These are phyloP conservation scores for Agrochola lychnidis DNA, from an alignment of 2,888 invertebrate genomes.

Conservation along the genomic window DNA sequence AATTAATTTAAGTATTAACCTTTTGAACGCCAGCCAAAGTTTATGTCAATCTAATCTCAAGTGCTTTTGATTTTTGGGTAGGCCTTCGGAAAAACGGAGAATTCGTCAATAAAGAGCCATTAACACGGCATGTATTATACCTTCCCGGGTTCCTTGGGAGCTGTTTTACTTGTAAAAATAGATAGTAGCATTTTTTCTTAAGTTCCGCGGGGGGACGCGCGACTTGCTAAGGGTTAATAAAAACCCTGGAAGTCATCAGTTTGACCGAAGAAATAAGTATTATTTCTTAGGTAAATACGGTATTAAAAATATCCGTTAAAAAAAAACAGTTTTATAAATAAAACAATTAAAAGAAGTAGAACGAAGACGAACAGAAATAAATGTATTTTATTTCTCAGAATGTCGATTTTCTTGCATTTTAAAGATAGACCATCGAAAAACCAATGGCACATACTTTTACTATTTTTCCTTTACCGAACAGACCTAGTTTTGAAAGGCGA, in stretches of 20 bases:
- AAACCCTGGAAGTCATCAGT: neutral
- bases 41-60: too few relatives aligned
- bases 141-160: too few relatives aligned
- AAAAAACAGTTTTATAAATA: neutral
- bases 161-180: too few relatives aligned
- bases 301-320: neutral
- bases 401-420: constrained; percentile 1
- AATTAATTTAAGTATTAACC: neutral
- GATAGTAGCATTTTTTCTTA: too few relatives aligned
- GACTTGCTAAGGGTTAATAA: too few relatives aligned
- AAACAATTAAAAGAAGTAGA: constrained; percentile 5
- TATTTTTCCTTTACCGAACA: constrained; percentile 1
- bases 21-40: too few relatives aligned
- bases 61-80: too few relatives aligned
- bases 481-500: constrained; percentile 17
- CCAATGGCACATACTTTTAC: neutral
- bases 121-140: too few relatives aligned
- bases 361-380: constrained; percentile 6
- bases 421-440: neutral
- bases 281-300: neutral
- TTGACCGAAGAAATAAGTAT: neutral
- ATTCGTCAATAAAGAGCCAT: too few relatives aligned
- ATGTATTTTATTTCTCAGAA: neutral
- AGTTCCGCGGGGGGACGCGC: too few relatives aligned
- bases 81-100: too few relatives aligned